Evolutionary conservation across 1,140 invertebrate genomes (phyloP).

Genomic region (Drosophila setifemur): DNA sequence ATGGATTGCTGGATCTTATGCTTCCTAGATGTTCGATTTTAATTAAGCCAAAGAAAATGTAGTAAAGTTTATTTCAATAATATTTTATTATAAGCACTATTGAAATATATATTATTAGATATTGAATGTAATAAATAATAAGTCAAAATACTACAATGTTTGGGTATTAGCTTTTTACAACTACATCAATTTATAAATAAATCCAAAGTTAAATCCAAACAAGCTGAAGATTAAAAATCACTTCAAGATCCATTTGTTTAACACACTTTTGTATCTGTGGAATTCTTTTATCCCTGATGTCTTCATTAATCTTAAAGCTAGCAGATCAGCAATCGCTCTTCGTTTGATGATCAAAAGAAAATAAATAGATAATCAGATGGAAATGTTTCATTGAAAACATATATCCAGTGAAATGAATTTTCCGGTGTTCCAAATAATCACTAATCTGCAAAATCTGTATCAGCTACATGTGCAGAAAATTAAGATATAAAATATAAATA

Average conservation of each 20-base stretch:
- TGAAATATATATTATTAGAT: neutral
- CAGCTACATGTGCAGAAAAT: neutral
- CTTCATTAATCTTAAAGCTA: constrained; percentile 18
- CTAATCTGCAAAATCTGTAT: neutral
- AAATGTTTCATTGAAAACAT: constrained; percentile 1
- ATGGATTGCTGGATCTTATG: constrained; percentile 84
- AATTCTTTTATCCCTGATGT: too few relatives aligned
- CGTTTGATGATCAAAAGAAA: constrained; percentile 41
- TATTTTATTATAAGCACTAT: too few relatives aligned
- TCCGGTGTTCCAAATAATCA: neutral
- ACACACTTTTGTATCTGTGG: neutral
- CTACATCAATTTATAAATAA: too few relatives aligned
- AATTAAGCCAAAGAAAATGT: too few relatives aligned
- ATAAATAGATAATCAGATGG: constrained; percentile 22
- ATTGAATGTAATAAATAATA: neutral
- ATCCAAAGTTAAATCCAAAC: too few relatives aligned
- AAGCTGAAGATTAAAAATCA: neutral
- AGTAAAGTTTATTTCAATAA: too few relatives aligned
- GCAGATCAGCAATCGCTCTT: constrained; percentile 5
- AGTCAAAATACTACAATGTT: neutral
- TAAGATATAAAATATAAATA: neutral
- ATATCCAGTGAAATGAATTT: neutral
- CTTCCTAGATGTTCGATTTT: too few relatives aligned
- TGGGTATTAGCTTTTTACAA: too few relatives aligned
- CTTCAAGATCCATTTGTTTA: constrained; percentile 9